Conservation (phyloP, 2,797 vertebrate species). For the Leptodactylus fallax region DNA sequence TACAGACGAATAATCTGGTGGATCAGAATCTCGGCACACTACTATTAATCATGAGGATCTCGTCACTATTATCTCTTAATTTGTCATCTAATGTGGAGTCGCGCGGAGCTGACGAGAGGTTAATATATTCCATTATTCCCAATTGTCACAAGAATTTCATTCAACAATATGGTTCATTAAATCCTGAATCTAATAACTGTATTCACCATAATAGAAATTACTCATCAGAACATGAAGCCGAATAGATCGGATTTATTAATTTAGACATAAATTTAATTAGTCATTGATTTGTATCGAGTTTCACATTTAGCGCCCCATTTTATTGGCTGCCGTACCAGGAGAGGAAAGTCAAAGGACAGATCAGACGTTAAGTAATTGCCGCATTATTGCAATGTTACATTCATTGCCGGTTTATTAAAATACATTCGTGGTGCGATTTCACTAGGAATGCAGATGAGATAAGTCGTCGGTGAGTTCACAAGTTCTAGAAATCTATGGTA, state of each 20-base stretch:
- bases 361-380: constrained; percentile 44
- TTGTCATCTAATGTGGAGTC: constrained; percentile 74
- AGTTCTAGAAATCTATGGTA: neutral
- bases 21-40: constrained; percentile 71
- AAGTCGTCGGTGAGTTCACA: neutral
- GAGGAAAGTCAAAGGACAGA: constrained; percentile 45
- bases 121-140: constrained; percentile 80
- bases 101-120: constrained; percentile 75
- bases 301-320: constrained; percentile 70
- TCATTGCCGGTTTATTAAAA: constrained; percentile 27
- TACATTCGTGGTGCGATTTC: neutral
- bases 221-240: constrained; percentile 73
- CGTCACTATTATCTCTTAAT: constrained; percentile 73
- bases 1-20: constrained; percentile 55
- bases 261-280: constrained; percentile 79
- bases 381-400: constrained; percentile 26
- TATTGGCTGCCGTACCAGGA: constrained; percentile 25
- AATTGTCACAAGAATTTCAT: constrained; percentile 79
- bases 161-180: constrained; percentile 76
- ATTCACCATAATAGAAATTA: constrained; percentile 76
- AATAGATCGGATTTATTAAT: constrained; percentile 78
- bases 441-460: neutral
- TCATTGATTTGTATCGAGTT: constrained; percentile 74
- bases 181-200: constrained; percentile 76
- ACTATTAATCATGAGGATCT: constrained; percentile 74